Base-by-base conservation (phyloP, 2,113 vertebrate species). In the Atrichornis clamosus region DNA sequence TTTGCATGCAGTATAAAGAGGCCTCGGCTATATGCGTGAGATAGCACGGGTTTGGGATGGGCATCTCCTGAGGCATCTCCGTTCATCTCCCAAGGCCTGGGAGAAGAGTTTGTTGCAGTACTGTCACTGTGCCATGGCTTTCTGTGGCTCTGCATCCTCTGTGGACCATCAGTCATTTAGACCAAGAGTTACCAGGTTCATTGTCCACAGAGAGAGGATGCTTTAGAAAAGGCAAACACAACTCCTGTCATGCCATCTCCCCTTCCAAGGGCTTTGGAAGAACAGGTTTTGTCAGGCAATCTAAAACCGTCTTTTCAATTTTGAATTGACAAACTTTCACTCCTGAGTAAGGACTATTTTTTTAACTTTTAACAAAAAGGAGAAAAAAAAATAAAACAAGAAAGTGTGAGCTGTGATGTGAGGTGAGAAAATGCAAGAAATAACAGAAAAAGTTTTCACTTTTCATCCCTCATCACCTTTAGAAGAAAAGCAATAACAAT, bases 21-120 rank as follows among this genome's bases (percentile, higher is more conserved):
- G 41, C 8, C 39, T 67, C 0, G 0, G 47, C 39, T 50, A 10
- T 11, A 46, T 0, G 0, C 5, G 19, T 32, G n/a, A 55, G 41
- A 52, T 27, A 42, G 39, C 15, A 39, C 28, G 27, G 12, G 23
- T 63, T 75, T 33, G 70, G 33, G 67, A 83, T 13, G 33, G n/a
- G 52, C 37, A n/a, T 8, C 2, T 53, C 30, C 30, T 24, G 21
- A 9, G 33, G 11, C 17, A 72, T 30, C 27, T 47, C 7, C 1
- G 42, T 47, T 62, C 41, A 72, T 2, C 21, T 60, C 37, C 41
- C 5, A 0, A 17, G 11, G 46, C 24, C 37, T 81, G 27, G 15
- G 13, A 79, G 39, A 23, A n/a, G 7, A 82, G 55, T 39, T 73
- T 76, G 14, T 46, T 9, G 5, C 46, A 53, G 47, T 35, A 74